Evolutionary conservation across 2,888 invertebrate genomes (phyloP).

Genomic region (Euplexia lucipara): DNA sequence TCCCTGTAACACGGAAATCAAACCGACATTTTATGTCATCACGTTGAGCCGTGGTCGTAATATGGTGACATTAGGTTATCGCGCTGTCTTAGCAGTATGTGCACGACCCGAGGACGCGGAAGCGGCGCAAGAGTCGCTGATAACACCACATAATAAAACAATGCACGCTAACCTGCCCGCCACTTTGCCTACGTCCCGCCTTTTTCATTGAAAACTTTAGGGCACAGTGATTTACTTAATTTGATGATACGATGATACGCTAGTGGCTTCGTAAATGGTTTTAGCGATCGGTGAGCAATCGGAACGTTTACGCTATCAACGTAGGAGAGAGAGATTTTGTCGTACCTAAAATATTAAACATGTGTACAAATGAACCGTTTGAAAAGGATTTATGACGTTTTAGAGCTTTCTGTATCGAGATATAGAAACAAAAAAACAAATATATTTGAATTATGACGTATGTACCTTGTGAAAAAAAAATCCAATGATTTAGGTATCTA

Average conservation of each 20-base stretch:
- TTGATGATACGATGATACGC: conserved; percentile 41
- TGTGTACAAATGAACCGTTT: too few species aligned
- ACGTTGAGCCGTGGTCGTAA: conserved; percentile 42
- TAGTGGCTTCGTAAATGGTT: conserved; percentile 22
- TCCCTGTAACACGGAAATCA: conserved; percentile 38
- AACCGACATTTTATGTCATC: conserved; percentile 52
- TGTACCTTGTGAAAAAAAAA: too few species aligned
- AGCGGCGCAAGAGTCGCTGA: conserved; percentile 69
- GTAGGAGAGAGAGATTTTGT: too few species aligned
- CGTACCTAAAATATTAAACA: too few species aligned
- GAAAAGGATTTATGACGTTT: too few species aligned
- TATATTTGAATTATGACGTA: too few species aligned
- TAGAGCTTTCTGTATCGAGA: too few species aligned
- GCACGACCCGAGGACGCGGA: conserved; percentile 68
- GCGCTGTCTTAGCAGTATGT: conserved; percentile 50
- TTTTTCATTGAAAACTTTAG: conserved; percentile 65
- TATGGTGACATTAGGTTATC: conserved; percentile 59
- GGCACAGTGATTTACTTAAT: conserved; percentile 55
- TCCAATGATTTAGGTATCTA: too few species aligned
- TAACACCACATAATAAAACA: conserved; percentile 78
- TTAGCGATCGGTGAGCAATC: conserved; percentile 17
- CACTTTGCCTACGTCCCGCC: conserved; percentile 57
- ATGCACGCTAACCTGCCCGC: conserved; percentile 65
- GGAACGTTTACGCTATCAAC: conserved; percentile 34
- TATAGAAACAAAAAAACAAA: too few species aligned